Conservation (phyloP, 2,113 vertebrate genomes). For the Halichoeres trimaculatus region DNA sequence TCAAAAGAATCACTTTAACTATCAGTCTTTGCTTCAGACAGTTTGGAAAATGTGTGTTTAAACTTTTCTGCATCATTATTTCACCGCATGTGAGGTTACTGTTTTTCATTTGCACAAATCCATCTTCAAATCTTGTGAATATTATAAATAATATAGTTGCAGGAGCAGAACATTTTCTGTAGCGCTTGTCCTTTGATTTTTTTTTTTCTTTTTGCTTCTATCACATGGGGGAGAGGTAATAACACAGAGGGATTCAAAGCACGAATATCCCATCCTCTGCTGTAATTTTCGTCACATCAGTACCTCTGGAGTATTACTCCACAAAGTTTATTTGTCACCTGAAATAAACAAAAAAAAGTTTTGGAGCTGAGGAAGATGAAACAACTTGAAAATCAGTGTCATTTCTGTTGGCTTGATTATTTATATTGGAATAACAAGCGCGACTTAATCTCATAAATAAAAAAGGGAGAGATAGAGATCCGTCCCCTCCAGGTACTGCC, state of each 20-base stretch:
- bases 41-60: conserved; percentile 4
- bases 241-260: conserved; percentile 2
- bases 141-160: conserved; percentile 12
- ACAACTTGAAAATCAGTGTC: conserved; percentile 76
- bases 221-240: conserved; percentile 13
- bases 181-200: conserved; percentile 2
- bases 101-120: conserved; percentile 20
- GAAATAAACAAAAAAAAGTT: conserved; percentile 67
- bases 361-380: conserved; percentile 65
- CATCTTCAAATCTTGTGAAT: background rate
- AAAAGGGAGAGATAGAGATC: conserved; percentile 81
- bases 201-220: background rate
- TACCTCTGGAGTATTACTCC: conserved; percentile 20
- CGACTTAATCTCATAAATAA: conserved; percentile 84
- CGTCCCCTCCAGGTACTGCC: conserved; percentile 83
- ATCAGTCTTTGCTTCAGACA: conserved; percentile 9
- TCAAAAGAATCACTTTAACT: background rate
- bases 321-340: conserved; percentile 69
- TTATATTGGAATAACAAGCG: conserved; percentile 84
- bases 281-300: conserved; percentile 9
- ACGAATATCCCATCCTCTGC: background rate
- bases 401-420: conserved; percentile 80
- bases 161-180: background rate
- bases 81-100: background rate
- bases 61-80: conserved; percentile 12